Conservation (phyloP, 2,113 vertebrate genomes). For the Trichomycterus rosablanca region DNA sequence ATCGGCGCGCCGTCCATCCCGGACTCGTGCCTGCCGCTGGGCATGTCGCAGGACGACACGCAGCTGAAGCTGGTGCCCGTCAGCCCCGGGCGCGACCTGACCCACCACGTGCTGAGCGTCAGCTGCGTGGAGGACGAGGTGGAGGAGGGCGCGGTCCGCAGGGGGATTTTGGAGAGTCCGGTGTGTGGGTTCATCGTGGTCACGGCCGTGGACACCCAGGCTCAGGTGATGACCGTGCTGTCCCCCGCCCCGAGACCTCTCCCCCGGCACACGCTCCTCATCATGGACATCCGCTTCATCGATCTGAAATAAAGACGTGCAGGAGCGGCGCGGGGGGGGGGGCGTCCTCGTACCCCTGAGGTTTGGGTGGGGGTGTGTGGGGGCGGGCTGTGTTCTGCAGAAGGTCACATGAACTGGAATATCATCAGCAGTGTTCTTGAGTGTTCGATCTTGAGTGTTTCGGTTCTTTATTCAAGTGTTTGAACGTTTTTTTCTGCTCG, state of each 20-base stretch:
- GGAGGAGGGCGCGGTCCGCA: conserved; percentile 56
- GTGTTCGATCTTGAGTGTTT: too few relatives aligned
- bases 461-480: too few relatives aligned
- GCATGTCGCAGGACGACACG: conserved; percentile 97
- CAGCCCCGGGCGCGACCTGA: conserved; percentile 90
- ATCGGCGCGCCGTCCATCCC: conserved; percentile 95
- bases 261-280: conserved; percentile 89
- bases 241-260: conserved; percentile 88
- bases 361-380: background rate
- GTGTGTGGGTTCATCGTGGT: conserved; percentile 96
- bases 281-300: conserved; percentile 98
- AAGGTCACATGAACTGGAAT: too few relatives aligned
- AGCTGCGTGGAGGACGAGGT: conserved; percentile 82
- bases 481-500: too few relatives aligned
- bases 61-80: conserved; percentile 95
- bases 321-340: background rate
- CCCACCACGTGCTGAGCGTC: conserved; percentile 92
- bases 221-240: conserved; percentile 89
- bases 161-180: conserved; percentile 78
- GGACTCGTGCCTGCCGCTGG: conserved; percentile 91
- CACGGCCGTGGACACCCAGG: conserved; percentile 86
- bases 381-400: too few relatives aligned
- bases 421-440: too few relatives aligned
- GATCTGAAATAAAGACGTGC: conserved; percentile 75
- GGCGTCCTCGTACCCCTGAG: conserved; percentile 1